phyloP scores from a whole-genome alignment of 2,888 invertebrate species.

The Amiota mariae region DNA sequence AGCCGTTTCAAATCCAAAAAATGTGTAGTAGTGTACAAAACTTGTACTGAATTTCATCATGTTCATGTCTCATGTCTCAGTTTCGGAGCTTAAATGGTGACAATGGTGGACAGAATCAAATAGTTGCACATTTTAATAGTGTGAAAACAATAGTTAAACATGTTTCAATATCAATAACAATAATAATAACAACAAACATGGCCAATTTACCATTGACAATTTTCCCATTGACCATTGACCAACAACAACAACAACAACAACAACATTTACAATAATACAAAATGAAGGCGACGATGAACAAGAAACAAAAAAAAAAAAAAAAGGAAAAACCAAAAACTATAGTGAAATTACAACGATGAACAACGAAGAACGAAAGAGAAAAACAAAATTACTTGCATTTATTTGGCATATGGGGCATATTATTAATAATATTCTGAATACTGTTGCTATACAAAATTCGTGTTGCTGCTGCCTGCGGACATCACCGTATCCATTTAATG shows the following conservation, averaged over 20 bases:
- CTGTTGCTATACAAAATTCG: neutral
- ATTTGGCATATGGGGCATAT: constrained; percentile 64
- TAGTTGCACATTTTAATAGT: constrained; percentile 17
- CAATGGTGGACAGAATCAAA: constrained; percentile 18
- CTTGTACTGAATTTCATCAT: too few relatives aligned
- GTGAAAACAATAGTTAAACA: constrained; percentile 1
- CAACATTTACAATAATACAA: constrained; percentile 40
- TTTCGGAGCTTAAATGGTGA: too few relatives aligned
- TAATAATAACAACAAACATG: constrained; percentile 47
- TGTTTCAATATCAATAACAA: neutral
- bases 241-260: too few relatives aligned
- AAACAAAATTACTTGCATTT: constrained; percentile 51
- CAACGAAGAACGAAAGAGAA: neutral
- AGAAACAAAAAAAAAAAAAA: constrained; percentile 39
- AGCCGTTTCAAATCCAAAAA: too few relatives aligned
- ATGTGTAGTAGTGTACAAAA: too few relatives aligned
- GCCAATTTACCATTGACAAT: constrained; percentile 51
- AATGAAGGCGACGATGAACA: constrained; percentile 20
- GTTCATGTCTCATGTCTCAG: too few relatives aligned
- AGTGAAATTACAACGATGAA: constrained; percentile 6
- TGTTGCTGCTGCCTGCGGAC: constrained; percentile 2
- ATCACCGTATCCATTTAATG: constrained; percentile 18
- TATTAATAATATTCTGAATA: constrained; percentile 55
- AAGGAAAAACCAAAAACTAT: constrained; percentile 16
- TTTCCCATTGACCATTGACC: neutral